Evolutionary conservation across 2,113 vertebrate species (phyloP), one percentile per base, ranked within the genome.

Genomic region (Myxocyprinus asiaticus): DNA sequence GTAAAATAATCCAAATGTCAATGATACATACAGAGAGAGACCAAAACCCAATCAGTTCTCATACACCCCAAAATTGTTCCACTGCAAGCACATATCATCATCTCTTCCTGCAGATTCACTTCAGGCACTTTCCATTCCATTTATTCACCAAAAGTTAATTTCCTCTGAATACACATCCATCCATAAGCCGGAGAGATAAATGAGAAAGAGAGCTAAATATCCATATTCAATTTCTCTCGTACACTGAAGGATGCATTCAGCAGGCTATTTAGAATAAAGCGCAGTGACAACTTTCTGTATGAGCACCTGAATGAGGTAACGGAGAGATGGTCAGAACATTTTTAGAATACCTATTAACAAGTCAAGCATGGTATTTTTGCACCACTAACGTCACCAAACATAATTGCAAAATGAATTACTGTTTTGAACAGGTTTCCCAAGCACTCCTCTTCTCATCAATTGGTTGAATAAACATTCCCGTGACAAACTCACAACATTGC

Each of bases 261-360:
- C 85, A 89, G 90, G 90, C 87, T 90, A 85, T 69, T 85, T 91
- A 89, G 85, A 89, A 89, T 78, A 61, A 82, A 86, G 68, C 88
- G 85, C 84, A 88, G 83, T 89, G 88, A 90, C 87, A 90, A 89
- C 87, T 90, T 82, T 85, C 88, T 89, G 82, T 87, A 89, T 90
- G 87, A 87, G 84, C 84, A 76, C 81, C 82, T 81, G 55, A 68
- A 74, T 67, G 58, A 43, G 43, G 48, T 56, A 33, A 53, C 17
- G 58, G 75, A 65, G 50, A 65, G 22, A 63, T 33, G 22, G 22
- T 33, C 3, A 33, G 12, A 59, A 50, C 69, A 79, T 58, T 50
- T 62, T 33, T 42, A 53, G 50, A 62, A 65, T 81, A 71, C 4
- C 70, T 14, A 73, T 61, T 73, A 73, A 59, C 2, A 10, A 73